Conservation (phyloP, 37 sponge, comb jelly and placozoan genomes). For the Cliona cf. orientalis region DNA sequence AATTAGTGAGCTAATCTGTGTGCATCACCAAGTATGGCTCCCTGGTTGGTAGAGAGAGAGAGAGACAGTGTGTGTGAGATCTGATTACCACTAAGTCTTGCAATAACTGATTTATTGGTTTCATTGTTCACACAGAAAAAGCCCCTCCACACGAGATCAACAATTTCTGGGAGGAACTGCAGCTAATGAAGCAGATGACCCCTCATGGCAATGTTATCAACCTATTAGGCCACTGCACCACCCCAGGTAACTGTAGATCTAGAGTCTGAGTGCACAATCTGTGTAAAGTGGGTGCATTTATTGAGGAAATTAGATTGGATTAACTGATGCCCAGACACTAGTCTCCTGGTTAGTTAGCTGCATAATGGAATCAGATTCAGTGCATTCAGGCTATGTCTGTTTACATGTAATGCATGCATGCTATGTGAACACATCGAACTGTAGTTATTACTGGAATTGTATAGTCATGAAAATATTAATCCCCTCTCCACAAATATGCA, state of each 20-base stretch:
- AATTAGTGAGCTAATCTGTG: background rate
- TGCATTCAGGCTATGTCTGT: no score
- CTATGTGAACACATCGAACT: no score
- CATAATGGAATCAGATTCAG: no score
- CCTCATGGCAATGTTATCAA: slow-evolving; percentile 74
- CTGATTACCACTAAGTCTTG: background rate
- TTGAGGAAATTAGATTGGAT: no score
- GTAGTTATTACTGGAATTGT: no score
- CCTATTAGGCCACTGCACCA: slow-evolving; percentile 61
- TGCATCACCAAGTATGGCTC: background rate
- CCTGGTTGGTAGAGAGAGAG: background rate
- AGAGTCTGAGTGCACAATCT: background rate
- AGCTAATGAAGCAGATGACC: slow-evolving; percentile 57
- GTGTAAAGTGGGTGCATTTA: background rate
- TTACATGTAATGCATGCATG: no score
- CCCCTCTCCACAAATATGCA: no score
- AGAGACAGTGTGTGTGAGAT: background rate
- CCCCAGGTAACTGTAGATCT: slow-evolving; percentile 27
- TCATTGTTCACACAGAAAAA: no score
- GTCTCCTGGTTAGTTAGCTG: no score
- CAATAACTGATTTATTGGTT: background rate
- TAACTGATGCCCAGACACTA: no score
- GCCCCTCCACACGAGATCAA: slow-evolving; percentile 27
- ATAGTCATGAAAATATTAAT: no score
- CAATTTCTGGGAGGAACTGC: slow-evolving; percentile 56